Evolutionary conservation across 1,140 invertebrate genomes (phyloP).

Genomic region (Acromyrmex charruanus): DNA sequence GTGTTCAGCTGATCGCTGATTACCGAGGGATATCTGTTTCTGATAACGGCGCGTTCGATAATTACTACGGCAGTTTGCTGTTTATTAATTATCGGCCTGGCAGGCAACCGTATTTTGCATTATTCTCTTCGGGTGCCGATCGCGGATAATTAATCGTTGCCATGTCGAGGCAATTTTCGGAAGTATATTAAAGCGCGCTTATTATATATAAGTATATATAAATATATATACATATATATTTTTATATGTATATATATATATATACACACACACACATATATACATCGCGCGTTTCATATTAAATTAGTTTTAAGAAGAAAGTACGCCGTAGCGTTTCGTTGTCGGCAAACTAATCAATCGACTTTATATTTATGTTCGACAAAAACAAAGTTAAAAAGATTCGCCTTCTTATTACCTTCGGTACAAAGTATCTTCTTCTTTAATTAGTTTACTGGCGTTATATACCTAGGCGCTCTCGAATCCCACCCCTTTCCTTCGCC

Average conservation of each 20-base stretch:
- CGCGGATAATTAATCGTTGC: constrained; percentile 62
- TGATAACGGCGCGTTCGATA: constrained; percentile 70
- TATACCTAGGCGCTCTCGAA: constrained; percentile 15
- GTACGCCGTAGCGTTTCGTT: neutral
- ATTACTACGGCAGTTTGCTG: constrained; percentile 69
- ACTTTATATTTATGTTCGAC: constrained; percentile 47
- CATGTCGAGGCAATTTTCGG: constrained; percentile 57
- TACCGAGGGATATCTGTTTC: constrained; percentile 73
- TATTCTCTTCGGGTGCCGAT: constrained; percentile 60
- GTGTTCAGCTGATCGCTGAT: constrained; percentile 66
- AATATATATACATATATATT: neutral
- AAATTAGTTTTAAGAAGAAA: constrained; percentile 44
- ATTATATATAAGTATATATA: neutral
- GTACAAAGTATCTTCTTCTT: constrained; percentile 60
- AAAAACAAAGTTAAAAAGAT: constrained; percentile 16
- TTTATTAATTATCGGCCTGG: constrained; percentile 70
- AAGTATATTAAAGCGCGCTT: constrained; percentile 53
- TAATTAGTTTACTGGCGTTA: constrained; percentile 64
- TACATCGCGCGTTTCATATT: constrained; percentile 23
- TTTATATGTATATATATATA: too few species aligned
- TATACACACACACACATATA: too few species aligned
- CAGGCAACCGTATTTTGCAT: constrained; percentile 55
- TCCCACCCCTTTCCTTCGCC: neutral
- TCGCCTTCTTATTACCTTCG: constrained; percentile 41
- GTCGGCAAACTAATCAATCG: constrained; percentile 52